Evolutionary conservation across 37 sponge, comb jelly and placozoan genomes (phyloP).

Genomic region (Halichondria panicea): DNA sequence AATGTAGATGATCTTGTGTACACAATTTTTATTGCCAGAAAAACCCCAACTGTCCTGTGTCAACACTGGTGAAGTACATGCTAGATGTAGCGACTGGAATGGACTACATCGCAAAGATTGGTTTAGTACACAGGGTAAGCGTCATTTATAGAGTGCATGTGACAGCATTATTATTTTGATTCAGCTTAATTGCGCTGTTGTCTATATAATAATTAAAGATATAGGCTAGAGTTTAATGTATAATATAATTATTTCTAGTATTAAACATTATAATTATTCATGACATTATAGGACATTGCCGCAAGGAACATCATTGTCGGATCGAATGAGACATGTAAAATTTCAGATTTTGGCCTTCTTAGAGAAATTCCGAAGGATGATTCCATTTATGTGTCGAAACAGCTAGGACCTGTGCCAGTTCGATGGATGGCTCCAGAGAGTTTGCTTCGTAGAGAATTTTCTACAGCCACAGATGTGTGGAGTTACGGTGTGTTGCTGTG

Average conservation of each 20-base stretch:
- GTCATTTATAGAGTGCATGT: too few relatives aligned
- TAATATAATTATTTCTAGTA: background rate
- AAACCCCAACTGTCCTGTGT: slow-evolving; percentile 9
- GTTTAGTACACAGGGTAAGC: slow-evolving; percentile 68
- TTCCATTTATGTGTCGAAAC: background rate
- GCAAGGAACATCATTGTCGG: slow-evolving; percentile 1
- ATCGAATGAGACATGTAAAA: slow-evolving; percentile 15
- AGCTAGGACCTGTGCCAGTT: background rate
- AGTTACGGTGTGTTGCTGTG: slow-evolving; percentile 53
- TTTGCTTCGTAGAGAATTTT: slow-evolving; percentile 8
- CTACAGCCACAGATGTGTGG: slow-evolving; percentile 51
- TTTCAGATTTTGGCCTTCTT: slow-evolving; percentile 14
- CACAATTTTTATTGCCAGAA: background rate
- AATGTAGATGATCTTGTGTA: too few relatives aligned
- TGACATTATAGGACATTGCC: background rate
- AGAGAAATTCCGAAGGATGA: slow-evolving; percentile 8
- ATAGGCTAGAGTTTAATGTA: background rate
- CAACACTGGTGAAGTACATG: slow-evolving; percentile 69
- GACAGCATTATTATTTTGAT: background rate
- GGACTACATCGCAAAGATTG: slow-evolving; percentile 67
- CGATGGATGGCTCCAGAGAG: slow-evolving; percentile 56
- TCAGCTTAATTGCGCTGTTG: background rate
- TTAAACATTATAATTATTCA: background rate
- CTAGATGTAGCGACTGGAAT: slow-evolving; percentile 68
- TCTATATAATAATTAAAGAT: background rate